A percentile compares a stretch with the other conserved stretches of the same genome.
phyloP scores from a whole-genome alignment of 2,888 invertebrate species.

The Plebejus melissa region DNA sequence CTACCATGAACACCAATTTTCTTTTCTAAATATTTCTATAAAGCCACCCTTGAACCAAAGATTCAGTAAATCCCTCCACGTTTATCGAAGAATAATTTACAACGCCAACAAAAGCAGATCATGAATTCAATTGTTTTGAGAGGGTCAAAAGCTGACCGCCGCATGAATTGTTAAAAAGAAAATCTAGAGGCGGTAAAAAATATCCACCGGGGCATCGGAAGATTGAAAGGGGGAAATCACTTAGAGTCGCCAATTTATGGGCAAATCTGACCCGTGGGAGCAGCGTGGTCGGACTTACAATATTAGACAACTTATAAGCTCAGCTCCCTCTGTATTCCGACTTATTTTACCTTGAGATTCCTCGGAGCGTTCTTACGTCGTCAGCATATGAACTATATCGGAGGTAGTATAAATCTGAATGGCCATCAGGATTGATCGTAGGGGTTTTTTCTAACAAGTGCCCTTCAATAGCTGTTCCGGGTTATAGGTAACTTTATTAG shows the following conservation, averaged over 20 bases:
- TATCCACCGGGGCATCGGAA: conserved; percentile 68
- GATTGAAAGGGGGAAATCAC: conserved; percentile 77
- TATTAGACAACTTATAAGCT: conserved; percentile 72
- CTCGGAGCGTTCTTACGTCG: not conserved
- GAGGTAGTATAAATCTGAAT: not conserved
- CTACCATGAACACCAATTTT: not conserved
- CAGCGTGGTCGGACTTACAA: conserved; percentile 73
- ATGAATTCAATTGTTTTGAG: conserved; percentile 22
- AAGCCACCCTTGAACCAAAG: not conserved
- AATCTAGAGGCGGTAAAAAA: conserved; percentile 51
- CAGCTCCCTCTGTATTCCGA: conserved; percentile 33
- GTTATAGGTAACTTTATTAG: conserved; percentile 25
- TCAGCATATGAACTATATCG: not conserved
- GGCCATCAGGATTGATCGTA: conserved; percentile 45
- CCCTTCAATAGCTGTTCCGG: conserved; percentile 25
- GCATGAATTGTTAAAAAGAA: conserved; percentile 36
- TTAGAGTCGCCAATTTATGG: conserved; percentile 73
- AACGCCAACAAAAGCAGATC: conserved; percentile 18
- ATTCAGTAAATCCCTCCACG: not conserved
- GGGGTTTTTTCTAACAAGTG: conserved; percentile 37
- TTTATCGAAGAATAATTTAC: not conserved
- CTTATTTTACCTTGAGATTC: not conserved
- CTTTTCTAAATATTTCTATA: not conserved
- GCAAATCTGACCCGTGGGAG: conserved; percentile 72
- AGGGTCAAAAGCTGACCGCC: conserved; percentile 25